phyloP scores from a whole-genome alignment of 1,140 invertebrate genomes.

The Dreissena rostriformis region DNA sequence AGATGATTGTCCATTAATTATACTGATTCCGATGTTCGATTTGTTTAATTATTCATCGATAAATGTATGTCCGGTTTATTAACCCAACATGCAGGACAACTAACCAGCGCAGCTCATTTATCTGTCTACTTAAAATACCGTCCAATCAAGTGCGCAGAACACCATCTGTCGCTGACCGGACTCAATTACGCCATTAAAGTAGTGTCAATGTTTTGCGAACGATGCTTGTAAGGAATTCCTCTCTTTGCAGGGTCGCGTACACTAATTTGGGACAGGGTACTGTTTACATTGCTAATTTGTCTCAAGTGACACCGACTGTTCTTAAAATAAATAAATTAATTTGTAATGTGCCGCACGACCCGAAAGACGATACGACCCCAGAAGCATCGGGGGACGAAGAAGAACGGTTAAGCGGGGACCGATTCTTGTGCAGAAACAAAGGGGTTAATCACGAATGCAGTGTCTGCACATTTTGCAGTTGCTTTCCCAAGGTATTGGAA shows the following conservation, averaged over 20 bases:
- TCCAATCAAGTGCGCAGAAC: conserved; percentile 27
- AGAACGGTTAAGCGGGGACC: too few species aligned
- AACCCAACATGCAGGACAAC: conserved; percentile 5
- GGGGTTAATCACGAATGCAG: too few species aligned
- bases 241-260: background rate
- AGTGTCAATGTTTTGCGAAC: conserved; percentile 14
- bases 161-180: conserved; percentile 47
- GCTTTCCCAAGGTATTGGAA: too few species aligned
- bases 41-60: conserved; percentile 40
- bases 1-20: background rate
- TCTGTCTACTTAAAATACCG: conserved; percentile 35
- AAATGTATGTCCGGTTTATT: conserved; percentile 11
- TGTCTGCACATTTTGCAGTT: too few species aligned
- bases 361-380: too few species aligned
- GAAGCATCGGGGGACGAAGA: too few species aligned
- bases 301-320: conserved; percentile 17
- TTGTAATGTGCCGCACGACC: conserved; percentile 18
- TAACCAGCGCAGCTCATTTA: conserved; percentile 8
- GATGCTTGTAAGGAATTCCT: background rate
- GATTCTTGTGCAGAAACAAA: too few species aligned
- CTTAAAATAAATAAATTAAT: conserved; percentile 27
- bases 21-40: background rate
- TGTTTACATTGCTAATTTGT: conserved; percentile 48
- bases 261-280: background rate
- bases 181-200: conserved; percentile 50